Evolutionary conservation across 2,888 invertebrate species (phyloP).

Genomic region (Stramonita haemastoma): DNA sequence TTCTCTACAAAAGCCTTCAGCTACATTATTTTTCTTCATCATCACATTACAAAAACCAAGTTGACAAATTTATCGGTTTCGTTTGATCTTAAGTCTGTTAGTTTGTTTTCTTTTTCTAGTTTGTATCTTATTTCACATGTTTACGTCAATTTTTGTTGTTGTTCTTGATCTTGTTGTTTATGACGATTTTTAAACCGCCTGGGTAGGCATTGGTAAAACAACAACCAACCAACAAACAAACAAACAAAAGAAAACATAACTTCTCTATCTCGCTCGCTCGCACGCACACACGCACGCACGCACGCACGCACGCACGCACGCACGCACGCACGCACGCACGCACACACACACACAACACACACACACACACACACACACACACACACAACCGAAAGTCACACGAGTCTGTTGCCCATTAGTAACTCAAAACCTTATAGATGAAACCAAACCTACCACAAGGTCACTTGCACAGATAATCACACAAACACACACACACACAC

Average conservation of each 20-base stretch:
- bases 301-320: slow-evolving; percentile 23
- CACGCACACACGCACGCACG: slow-evolving; percentile 6
- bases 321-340: slow-evolving; percentile 8
- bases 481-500: background rate
- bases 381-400: background rate
- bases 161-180: too few relatives aligned
- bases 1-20: too few relatives aligned
- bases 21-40: too few relatives aligned
- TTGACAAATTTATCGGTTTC: too few relatives aligned
- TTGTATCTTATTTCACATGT: too few relatives aligned
- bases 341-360: slow-evolving; percentile 9
- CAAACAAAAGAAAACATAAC: background rate
- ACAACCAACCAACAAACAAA: background rate
- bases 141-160: too few relatives aligned
- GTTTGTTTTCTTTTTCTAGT: too few relatives aligned
- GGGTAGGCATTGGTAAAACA: too few relatives aligned
- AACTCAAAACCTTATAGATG: too few relatives aligned
- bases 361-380: background rate
- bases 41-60: too few relatives aligned
- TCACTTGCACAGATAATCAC: background rate
- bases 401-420: background rate
- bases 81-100: too few relatives aligned
- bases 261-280: background rate
- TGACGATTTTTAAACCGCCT: too few relatives aligned
- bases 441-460: background rate